Evolutionary conservation across 1,140 invertebrate genomes (phyloP), one percentile per base, ranked within the genome.

Genomic region (Trypoxylus dichotomus): DNA sequence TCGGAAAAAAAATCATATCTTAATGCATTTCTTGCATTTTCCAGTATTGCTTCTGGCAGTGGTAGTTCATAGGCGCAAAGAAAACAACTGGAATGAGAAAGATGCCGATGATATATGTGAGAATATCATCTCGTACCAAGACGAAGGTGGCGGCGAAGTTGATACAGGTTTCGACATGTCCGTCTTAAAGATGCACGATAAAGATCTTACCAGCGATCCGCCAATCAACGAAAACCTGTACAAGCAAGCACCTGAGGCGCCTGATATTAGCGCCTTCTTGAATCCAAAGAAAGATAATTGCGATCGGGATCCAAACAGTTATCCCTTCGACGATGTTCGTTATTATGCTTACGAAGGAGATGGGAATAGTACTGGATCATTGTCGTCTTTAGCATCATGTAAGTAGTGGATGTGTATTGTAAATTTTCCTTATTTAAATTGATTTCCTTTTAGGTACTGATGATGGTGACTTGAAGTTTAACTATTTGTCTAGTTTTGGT

Each of bases 311-410:
- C 93, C 94, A 0, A 94, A 94, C 81, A 94, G 93, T 78, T 95
- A 94, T 82, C 96, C 96, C 1, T 95, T 95, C 85, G 97, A 99
- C 86, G 97, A 98, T 88, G 94, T 98, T 0, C 91, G 97, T 68
- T 96, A 98, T 86, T 99, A 98, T 86, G 96, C 95, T 29, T 98
- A 98, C 84, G 97, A 99, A 87, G 97, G 97, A 15, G 96, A 97
- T 85, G 96, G 96, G 75, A 98, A 97, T 85, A 94, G 94, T 47
- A 91, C 90, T 76, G 96, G 96, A 77, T 98, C 96, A 7, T 88
- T 98, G 0, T 98, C 97, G 41, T 98, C 97, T 3, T 88, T 98
- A 68, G 95, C 96, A 77, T 97, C 96, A 78, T 95, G 94, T 93
- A 86, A 90, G 89, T 89, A 15, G 54, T 58, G 19, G 6, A 58